Percentiles rank a stretch among this genome's conserved stretches.
Conservation (phyloP, 2,888 invertebrate genomes). For the Acrobasis consociella region DNA sequence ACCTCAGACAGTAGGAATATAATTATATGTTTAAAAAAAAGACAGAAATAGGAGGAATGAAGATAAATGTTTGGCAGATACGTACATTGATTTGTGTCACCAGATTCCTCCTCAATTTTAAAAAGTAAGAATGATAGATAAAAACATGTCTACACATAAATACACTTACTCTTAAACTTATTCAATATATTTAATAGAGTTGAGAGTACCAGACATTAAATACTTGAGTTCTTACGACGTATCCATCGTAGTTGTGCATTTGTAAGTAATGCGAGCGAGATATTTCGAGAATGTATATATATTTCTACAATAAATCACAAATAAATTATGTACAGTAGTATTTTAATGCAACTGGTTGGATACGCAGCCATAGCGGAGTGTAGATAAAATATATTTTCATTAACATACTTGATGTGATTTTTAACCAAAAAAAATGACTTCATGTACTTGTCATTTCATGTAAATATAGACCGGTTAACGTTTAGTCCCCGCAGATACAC, state of each 20-base stretch:
- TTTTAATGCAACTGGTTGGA: conserved; percentile 33
- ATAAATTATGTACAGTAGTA: conserved; percentile 36
- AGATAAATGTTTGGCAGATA: too few relatives aligned
- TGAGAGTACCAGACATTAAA: conserved; percentile 4
- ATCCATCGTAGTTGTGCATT: conserved; percentile 33
- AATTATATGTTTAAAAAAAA: too few relatives aligned
- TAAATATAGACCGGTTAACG: conserved; percentile 45
- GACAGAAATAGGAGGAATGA: too few relatives aligned
- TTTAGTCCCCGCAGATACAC: conserved; percentile 28
- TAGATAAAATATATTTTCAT: conserved; percentile 69
- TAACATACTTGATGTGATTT: conserved; percentile 77
- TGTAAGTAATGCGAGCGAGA: conserved; percentile 28
- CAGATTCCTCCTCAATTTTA: too few relatives aligned
- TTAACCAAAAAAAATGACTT: conserved; percentile 74
- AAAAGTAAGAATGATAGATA: too few relatives aligned
- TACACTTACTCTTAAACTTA: neutral
- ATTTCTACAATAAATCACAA: conserved; percentile 17
- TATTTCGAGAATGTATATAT: conserved; percentile 21
- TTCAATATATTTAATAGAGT: conserved; percentile 1
- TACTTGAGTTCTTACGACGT: conserved; percentile 24
- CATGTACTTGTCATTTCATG: conserved; percentile 60
- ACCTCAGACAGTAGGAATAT: too few relatives aligned
- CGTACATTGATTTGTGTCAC: too few relatives aligned
- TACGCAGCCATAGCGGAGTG: conserved; percentile 52
- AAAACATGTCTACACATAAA: neutral